Conservation (phyloP, 2,113 vertebrate species). For the Vireo altiloquus region DNA sequence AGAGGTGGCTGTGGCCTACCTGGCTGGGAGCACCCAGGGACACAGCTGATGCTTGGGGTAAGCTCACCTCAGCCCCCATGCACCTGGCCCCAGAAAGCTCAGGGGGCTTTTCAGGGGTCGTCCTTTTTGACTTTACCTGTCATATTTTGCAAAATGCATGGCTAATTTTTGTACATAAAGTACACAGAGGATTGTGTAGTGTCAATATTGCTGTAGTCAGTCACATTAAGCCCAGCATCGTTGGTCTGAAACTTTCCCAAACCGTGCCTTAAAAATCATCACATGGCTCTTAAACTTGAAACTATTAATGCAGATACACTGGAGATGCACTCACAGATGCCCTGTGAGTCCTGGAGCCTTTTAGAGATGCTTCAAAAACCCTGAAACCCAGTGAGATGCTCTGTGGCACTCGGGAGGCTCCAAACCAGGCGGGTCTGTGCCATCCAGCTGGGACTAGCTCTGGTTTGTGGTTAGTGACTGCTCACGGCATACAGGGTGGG, state of each 20-base stretch:
- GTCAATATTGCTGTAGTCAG: too few relatives aligned
- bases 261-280: neutral
- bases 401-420: neutral
- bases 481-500: fast-evolving
- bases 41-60: neutral
- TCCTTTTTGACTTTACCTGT: neutral
- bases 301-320: neutral
- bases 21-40: neutral
- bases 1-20: neutral
- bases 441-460: neutral
- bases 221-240: neutral
- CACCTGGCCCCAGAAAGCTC: neutral
- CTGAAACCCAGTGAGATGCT: neutral
- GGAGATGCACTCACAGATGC: neutral
- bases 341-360: neutral
- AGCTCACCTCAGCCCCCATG: neutral
- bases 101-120: fast-evolving
- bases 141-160: neutral
- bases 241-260: neutral
- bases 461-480: neutral
- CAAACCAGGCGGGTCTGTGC: neutral
- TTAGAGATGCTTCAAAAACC: neutral
- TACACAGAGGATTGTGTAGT: fast-evolving
- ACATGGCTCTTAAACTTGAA: neutral
- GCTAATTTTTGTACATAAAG: neutral